Percentiles rank a stretch among this genome's conserved stretches.
Evolutionary conservation across 92 coral and sea anemone species (phyloP).

Genomic region (Plumapathes pennacea): DNA sequence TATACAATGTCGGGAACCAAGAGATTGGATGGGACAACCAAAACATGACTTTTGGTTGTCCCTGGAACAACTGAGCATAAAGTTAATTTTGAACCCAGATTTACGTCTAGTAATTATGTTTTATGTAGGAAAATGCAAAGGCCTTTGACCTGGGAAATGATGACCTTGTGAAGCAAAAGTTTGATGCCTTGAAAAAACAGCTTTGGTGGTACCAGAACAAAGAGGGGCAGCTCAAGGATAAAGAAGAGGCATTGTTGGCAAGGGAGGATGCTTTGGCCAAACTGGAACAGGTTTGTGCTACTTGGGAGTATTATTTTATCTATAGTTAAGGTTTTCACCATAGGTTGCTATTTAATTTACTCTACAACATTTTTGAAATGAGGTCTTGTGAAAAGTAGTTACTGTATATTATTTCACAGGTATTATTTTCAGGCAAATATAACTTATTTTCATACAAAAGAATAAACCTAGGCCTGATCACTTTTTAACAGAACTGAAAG

Average conservation of each 20-base stretch:
- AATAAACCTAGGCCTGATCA: too few species aligned
- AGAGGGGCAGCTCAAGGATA: constrained; percentile 5
- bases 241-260: constrained; percentile 27
- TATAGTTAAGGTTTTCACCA: background rate
- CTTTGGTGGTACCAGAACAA: constrained; percentile 25
- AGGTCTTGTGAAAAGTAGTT: too few species aligned
- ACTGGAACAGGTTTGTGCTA: constrained; percentile 18
- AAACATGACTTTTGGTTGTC: too few species aligned
- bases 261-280: constrained; percentile 13
- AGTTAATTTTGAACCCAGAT: background rate
- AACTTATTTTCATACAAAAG: too few species aligned
- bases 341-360: background rate
- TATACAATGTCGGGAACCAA: too few species aligned
- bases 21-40: too few species aligned
- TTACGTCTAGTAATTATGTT: background rate
- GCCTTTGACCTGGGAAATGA: constrained; percentile 5
- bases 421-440: too few species aligned
- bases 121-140: background rate
- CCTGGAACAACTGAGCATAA: background rate
- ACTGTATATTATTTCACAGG: too few species aligned
- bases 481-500: too few species aligned
- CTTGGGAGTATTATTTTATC: background rate
- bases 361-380: background rate
- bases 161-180: background rate
- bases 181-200: constrained; percentile 1